phyloP scores from a whole-genome alignment of 2,113 vertebrate genomes.

The Zapornia atra region DNA sequence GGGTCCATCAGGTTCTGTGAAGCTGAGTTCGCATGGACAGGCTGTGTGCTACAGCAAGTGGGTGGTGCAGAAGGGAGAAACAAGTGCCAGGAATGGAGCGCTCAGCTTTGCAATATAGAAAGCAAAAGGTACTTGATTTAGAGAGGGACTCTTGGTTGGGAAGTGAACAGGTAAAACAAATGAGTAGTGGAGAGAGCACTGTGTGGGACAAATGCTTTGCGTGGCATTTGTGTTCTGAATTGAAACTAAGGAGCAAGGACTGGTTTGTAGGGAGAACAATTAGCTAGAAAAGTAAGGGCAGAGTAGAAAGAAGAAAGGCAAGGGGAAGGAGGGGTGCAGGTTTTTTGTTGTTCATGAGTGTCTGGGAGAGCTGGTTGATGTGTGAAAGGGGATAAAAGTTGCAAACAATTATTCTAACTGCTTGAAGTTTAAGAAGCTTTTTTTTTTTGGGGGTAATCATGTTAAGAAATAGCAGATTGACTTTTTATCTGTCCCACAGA shows the following conservation, averaged over 20 bases:
- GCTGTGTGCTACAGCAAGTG: neutral
- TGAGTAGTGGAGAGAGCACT: neutral
- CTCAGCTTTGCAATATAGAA: neutral
- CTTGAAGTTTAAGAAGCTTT: neutral
- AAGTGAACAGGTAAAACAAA: neutral
- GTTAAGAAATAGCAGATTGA: neutral
- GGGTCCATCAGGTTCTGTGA: neutral
- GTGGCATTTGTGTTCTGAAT: neutral
- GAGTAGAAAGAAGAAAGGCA: neutral
- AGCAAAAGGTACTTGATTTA: neutral
- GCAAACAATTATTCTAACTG: neutral
- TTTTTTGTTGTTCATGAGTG: neutral
- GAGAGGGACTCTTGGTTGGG: neutral
- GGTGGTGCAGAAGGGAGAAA: neutral
- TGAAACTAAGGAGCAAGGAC: neutral
- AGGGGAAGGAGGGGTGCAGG: neutral
- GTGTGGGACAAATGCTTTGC: neutral
- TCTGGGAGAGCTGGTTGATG: neutral
- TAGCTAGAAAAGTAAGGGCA: neutral
- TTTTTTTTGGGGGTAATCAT: neutral
- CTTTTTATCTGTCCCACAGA: neutral
- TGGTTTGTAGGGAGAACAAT: neutral
- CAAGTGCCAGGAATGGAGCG: neutral
- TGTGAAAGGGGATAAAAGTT: neutral
- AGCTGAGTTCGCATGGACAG: neutral